Evolutionary conservation across 2,797 vertebrate species (phyloP).

Genomic region (Borostomias antarcticus): DNA sequence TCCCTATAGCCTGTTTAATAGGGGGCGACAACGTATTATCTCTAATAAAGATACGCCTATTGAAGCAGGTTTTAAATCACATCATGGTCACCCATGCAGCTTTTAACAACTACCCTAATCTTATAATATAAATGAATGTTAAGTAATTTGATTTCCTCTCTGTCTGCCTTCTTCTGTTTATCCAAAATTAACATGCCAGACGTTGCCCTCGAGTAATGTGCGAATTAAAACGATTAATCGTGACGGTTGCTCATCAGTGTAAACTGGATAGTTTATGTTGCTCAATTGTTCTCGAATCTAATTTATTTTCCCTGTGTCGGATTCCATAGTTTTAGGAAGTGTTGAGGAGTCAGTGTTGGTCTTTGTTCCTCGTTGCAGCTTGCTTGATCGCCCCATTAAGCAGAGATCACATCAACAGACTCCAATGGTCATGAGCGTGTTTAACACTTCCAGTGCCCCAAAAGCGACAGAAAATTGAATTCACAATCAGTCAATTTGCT

Average conservation of each 20-base stretch:
- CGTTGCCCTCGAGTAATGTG: conserved; percentile 85
- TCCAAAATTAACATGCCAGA: conserved; percentile 73
- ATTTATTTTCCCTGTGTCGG: conserved; percentile 88
- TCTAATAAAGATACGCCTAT: neutral
- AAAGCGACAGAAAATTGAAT: conserved; percentile 65
- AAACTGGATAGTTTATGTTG: conserved; percentile 86
- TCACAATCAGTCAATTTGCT: conserved; percentile 67
- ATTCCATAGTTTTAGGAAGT: conserved; percentile 86
- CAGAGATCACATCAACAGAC: conserved; percentile 91
- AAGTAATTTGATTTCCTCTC: conserved; percentile 83
- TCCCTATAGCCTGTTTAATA: neutral
- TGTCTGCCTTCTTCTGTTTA: conserved; percentile 76
- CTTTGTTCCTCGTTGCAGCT: conserved; percentile 95
- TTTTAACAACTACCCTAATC: conserved; percentile 69
- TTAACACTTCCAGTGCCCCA: conserved; percentile 80
- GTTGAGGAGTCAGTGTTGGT: conserved; percentile 81
- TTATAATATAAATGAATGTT: conserved; percentile 81
- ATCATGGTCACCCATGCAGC: conserved; percentile 23
- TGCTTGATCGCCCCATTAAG: conserved; percentile 98
- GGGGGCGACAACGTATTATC: conserved; percentile 10
- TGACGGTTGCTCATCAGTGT: conserved; percentile 74
- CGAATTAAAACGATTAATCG: conserved; percentile 80
- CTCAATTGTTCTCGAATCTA: conserved; percentile 93
- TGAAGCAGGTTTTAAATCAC: conserved; percentile 13
- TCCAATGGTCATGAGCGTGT: conserved; percentile 85